Evolutionary conservation across 1,140 invertebrate species (phyloP).

Genomic region (Drosophila willistoni): DNA sequence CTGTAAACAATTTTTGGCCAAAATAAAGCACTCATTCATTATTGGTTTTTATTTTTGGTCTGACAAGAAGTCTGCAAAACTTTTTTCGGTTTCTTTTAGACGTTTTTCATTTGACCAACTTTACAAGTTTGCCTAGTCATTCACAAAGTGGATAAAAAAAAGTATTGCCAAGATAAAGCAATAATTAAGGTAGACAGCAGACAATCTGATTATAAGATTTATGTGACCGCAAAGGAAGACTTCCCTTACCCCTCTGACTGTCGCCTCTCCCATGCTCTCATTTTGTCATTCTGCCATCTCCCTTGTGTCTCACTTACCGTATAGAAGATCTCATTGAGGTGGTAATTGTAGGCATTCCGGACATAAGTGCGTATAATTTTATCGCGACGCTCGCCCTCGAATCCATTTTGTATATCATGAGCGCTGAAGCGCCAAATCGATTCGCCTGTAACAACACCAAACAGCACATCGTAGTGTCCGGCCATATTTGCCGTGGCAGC

Average conservation of each 20-base stretch:
- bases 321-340: conserved; percentile 98
- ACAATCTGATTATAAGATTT: conserved; percentile 65
- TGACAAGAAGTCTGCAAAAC: neutral
- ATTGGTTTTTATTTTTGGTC: neutral
- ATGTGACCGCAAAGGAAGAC: conserved; percentile 36
- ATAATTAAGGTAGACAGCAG: conserved; percentile 7
- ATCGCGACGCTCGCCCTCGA: conserved; percentile 94
- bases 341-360: conserved; percentile 96
- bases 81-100: neutral
- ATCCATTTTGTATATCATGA: conserved; percentile 92
- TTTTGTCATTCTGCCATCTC: conserved; percentile 12
- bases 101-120: neutral
- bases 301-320: conserved; percentile 86
- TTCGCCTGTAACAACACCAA: conserved; percentile 93
- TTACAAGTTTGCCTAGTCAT: conserved; percentile 5
- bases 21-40: neutral
- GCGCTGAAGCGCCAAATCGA: conserved; percentile 92
- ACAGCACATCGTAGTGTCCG: conserved; percentile 90
- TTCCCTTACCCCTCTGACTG: neutral
- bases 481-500: conserved; percentile 50
- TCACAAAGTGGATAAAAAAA: neutral
- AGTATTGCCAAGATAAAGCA: conserved; percentile 34
- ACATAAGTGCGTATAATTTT: conserved; percentile 96
- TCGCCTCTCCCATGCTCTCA: neutral
- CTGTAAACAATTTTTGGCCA: neutral